phyloP scores from a whole-genome alignment of 2,797 vertebrate genomes.

The Tauraco hartlaubi region DNA sequence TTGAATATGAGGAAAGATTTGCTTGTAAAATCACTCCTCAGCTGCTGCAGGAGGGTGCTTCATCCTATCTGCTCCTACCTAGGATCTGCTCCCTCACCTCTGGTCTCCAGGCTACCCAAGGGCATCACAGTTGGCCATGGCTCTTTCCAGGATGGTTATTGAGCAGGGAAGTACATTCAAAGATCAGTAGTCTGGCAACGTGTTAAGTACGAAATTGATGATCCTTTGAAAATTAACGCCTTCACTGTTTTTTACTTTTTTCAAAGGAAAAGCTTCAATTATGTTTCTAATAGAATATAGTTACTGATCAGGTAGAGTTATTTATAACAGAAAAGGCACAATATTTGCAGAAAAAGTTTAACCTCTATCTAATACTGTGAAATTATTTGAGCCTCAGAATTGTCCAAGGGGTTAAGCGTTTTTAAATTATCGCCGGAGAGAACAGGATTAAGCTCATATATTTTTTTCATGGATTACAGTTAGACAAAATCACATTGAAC shows the following conservation, averaged over 20 bases:
- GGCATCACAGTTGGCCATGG: not conserved
- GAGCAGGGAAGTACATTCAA: not conserved
- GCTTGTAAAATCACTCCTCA: not conserved
- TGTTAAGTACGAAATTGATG: not conserved
- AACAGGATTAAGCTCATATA: constrained; percentile 25
- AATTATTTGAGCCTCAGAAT: not conserved
- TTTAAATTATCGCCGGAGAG: not conserved
- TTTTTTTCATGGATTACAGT: constrained; percentile 43
- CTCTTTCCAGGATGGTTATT: not conserved
- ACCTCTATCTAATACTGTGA: not conserved
- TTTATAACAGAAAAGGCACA: not conserved
- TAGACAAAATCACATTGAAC: constrained; percentile 46
- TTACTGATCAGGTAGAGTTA: not conserved
- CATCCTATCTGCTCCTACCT: rapidly evolving
- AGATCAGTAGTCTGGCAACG: not conserved
- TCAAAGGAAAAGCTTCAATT: not conserved
- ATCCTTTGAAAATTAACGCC: not conserved
- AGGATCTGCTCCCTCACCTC: rapidly evolving
- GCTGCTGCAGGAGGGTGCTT: not conserved
- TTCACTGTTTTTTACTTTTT: not conserved
- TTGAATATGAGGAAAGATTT: not conserved
- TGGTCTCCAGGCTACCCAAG: not conserved
- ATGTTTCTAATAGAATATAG: not conserved
- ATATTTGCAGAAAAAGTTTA: not conserved
- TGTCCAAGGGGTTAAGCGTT: not conserved